A percentile compares a stretch with the other conserved stretches of the same genome.
Conservation (phyloP, 2,113 vertebrate species). For the Larimichthys crocea region DNA sequence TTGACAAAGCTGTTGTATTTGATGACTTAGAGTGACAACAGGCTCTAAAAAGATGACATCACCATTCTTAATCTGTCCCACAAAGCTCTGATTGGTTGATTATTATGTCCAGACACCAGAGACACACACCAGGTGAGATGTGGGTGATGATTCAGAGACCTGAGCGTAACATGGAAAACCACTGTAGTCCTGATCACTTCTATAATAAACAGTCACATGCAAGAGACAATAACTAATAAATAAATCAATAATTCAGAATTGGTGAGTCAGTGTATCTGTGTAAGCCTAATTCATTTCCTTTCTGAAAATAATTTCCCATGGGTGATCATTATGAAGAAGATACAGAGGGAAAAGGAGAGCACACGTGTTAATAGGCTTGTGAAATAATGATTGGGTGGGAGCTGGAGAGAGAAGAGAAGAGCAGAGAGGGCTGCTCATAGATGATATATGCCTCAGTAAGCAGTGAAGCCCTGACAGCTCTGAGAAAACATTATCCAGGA, state of each 20-base stretch:
- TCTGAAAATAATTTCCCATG: constrained; percentile 37
- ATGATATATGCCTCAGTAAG: constrained; percentile 53
- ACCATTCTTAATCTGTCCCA: neutral
- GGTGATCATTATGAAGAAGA: constrained; percentile 47
- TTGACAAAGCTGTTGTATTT: too few relatives aligned
- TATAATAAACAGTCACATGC: neutral
- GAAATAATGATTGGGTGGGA: neutral
- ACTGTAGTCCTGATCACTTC: neutral
- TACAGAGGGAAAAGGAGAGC: neutral
- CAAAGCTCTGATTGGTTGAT: neutral
- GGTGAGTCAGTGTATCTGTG: neutral
- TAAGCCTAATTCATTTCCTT: constrained; percentile 13
- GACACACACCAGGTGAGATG: too few relatives aligned
- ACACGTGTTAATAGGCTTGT: constrained; percentile 4
- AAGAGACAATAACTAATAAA: neutral
- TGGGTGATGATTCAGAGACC: neutral
- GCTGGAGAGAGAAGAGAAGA: neutral
- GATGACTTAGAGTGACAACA: too few relatives aligned
- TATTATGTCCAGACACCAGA: neutral
- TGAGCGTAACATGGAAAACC: neutral
- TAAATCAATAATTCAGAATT: neutral
- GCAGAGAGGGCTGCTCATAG: constrained; percentile 14
- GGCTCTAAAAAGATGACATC: neutral
- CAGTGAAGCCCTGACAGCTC: constrained; percentile 47
- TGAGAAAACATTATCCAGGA: constrained; percentile 54